Evolutionary conservation across 2,113 vertebrate species (phyloP).

Genomic region (Callionymus lyra): DNA sequence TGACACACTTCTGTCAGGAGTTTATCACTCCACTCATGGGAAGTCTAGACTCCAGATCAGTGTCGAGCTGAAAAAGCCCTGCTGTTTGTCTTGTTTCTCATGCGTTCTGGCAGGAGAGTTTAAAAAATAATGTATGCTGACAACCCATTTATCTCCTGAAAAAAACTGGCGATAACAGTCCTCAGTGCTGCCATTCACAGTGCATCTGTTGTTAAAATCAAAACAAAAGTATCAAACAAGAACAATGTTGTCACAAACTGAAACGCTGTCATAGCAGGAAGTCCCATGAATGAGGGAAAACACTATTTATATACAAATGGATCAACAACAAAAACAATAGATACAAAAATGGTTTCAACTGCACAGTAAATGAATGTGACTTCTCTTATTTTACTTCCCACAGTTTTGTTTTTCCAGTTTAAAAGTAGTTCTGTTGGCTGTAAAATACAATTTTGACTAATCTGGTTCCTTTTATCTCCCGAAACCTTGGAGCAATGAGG

Average conservation of each 20-base stretch:
- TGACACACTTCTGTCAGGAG: slow-evolving; percentile 7
- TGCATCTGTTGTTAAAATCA: slow-evolving; percentile 10
- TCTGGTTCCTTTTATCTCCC: no score
- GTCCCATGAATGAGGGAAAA: background rate
- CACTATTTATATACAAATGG: no score
- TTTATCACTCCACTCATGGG: slow-evolving; percentile 2
- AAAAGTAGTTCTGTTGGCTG: no score
- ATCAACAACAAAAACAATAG: slow-evolving; percentile 5
- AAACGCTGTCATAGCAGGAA: slow-evolving; percentile 13
- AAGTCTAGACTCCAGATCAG: slow-evolving; percentile 11
- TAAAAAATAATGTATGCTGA: slow-evolving; percentile 7
- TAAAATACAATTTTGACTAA: no score
- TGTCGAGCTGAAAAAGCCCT: slow-evolving; percentile 23
- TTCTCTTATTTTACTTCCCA: no score
- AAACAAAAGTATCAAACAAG: slow-evolving; percentile 15
- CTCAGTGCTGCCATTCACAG: slow-evolving; percentile 12
- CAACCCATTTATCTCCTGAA: slow-evolving; percentile 18
- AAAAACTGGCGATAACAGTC: slow-evolving; percentile 14
- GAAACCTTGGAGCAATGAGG: background rate
- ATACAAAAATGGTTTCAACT: slow-evolving; percentile 10
- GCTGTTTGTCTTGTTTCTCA: slow-evolving; percentile 22
- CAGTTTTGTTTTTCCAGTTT: no score
- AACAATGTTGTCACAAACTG: slow-evolving; percentile 5
- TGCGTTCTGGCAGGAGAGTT: slow-evolving; percentile 22
- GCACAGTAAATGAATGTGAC: no score